Conservation (phyloP, 2,888 invertebrate genomes). For the Aphodius sticticus region DNA sequence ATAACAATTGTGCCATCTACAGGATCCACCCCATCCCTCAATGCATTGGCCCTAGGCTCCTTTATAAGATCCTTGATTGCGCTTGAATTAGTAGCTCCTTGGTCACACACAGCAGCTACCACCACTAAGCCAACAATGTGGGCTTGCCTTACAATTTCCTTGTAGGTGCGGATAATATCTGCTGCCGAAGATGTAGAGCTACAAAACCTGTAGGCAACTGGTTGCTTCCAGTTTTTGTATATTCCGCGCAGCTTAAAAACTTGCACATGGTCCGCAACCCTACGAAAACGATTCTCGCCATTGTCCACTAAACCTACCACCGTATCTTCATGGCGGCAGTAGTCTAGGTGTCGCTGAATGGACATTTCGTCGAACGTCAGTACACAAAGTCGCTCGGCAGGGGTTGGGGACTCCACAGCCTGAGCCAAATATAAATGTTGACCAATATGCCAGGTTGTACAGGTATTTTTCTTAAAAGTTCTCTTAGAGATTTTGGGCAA, state of each 20-base stretch:
- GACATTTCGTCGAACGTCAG: slow-evolving; percentile 40
- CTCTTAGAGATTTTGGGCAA: slow-evolving; percentile 35
- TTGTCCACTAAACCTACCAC: too few relatives aligned
- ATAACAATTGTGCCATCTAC: too few relatives aligned
- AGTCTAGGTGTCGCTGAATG: too few relatives aligned
- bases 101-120: slow-evolving; percentile 21
- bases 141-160: slow-evolving; percentile 38
- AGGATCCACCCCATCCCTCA: neutral
- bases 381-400: slow-evolving; percentile 25
- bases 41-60: slow-evolving; percentile 33
- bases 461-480: slow-evolving; percentile 38
- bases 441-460: slow-evolving; percentile 37
- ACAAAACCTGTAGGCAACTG: too few relatives aligned
- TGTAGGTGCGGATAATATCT: too few relatives aligned
- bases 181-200: too few relatives aligned
- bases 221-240: slow-evolving; percentile 37
- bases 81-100: slow-evolving; percentile 16
- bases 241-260: slow-evolving; percentile 38
- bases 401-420: slow-evolving; percentile 29
- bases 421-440: slow-evolving; percentile 36
- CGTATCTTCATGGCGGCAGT: too few relatives aligned
- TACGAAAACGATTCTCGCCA: too few relatives aligned
- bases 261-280: slow-evolving; percentile 38
- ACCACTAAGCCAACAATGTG: slow-evolving; percentile 29
- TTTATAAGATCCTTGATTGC: slow-evolving; percentile 27